These are phyloP conservation scores for Cydia strobilella DNA, from an alignment of 1,140 invertebrate genomes.

Conservation along the genomic window DNA sequence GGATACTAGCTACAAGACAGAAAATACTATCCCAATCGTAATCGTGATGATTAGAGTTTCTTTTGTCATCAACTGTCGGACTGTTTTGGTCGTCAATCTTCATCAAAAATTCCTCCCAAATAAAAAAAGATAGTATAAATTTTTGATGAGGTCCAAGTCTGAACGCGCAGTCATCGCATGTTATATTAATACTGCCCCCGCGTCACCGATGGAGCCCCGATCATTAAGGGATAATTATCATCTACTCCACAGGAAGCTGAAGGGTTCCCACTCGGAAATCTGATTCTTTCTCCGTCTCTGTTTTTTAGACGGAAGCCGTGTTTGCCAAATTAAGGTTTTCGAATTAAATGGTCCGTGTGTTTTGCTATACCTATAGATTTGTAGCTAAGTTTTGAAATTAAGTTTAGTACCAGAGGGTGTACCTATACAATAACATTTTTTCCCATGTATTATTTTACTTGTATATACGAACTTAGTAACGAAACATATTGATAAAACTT, in stretches of 20 bases:
- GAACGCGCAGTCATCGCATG: slow-evolving; percentile 66
- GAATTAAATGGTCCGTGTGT: background rate
- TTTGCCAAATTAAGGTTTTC: slow-evolving; percentile 34
- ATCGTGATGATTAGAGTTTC: no score
- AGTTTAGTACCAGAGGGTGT: no score
- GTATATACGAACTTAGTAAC: no score
- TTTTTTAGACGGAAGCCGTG: slow-evolving; percentile 42
- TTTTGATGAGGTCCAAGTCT: slow-evolving; percentile 37
- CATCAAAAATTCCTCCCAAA: background rate
- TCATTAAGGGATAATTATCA: slow-evolving; percentile 77
- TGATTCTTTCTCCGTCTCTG: slow-evolving; percentile 63
- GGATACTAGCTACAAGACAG: no score
- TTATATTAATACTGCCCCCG: slow-evolving; percentile 67
- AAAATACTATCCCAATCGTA: no score
- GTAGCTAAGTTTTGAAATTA: background rate
- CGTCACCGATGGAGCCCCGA: slow-evolving; percentile 64
- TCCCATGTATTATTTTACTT: no score
- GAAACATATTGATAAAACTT: no score
- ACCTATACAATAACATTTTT: no score
- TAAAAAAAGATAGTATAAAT: background rate
- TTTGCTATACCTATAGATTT: background rate
- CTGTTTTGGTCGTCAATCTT: no score
- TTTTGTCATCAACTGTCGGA: no score
- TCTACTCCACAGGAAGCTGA: slow-evolving; percentile 71
- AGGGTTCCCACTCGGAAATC: slow-evolving; percentile 71